Base-by-base conservation (phyloP, 1,140 invertebrate genomes). In the Hylaeus volcanicus region DNA sequence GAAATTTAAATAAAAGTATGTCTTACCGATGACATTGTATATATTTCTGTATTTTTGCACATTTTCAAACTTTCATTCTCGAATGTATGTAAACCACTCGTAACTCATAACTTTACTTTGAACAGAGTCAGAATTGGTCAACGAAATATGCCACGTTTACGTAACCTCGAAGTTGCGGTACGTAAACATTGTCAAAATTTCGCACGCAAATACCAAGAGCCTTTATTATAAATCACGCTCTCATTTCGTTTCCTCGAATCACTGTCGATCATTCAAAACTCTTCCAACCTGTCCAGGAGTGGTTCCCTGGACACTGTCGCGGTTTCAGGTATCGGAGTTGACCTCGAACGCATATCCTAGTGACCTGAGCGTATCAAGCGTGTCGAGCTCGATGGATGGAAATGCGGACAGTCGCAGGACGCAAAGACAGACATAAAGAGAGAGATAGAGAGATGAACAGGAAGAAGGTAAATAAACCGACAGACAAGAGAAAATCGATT, bases 181-280 rank as follows among this genome's bases (percentile, higher is more conserved):
- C 60, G 51, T 72, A 79, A 64, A 73, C 65, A 73, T 63, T 53
- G 70, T 45, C 8, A 6, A 65, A 53, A 45, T 45, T 66, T 70
- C 45, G 14, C 26, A 26, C 26, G 26, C 26, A 26, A 26, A 26
- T 26, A 26, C 26, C 26, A 26, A 26, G 26, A 26, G 26, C 26
- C 26, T 26, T 26, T 26, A 26, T 26, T 51, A 53, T 71, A 78
- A 63, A 78, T 77, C 68, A 78, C 4, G 26, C 14, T 14, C 9
- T 4, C 8, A 5, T 64, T 58, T 58, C 53, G 14, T 45, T 76
- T 6, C 41, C 12, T 5, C 26, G 26, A 26, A 26, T 26, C 26
- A 26, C 26, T 26, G 26, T 26, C 26, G 26, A 26, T 41, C 77
- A 61, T n/a, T 55, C 48, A 79, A 48, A 58, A 79, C 45, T 58